Percentiles rank a stretch among this genome's conserved stretches.
Conservation (phyloP, 2,888 invertebrate genomes). For the Cosmopolites sordidus region DNA sequence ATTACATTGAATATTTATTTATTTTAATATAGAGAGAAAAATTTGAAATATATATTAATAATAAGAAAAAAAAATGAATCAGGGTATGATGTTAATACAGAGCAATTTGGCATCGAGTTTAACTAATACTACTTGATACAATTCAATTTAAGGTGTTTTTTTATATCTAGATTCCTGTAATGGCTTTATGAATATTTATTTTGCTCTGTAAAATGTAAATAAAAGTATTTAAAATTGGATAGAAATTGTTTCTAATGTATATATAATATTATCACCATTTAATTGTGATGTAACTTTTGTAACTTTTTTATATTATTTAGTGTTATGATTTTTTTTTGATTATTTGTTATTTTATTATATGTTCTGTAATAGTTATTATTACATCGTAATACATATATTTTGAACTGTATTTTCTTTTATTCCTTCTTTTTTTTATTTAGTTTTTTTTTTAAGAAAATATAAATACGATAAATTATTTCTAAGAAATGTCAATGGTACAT, state of each 20-base stretch:
- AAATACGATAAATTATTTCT: slow-evolving; percentile 2
- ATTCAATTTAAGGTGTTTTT: no score
- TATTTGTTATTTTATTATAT: slow-evolving; percentile 13
- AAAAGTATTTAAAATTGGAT: slow-evolving; percentile 1
- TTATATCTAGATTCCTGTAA: no score
- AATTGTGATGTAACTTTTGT: slow-evolving; percentile 17
- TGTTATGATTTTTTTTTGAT: slow-evolving; percentile 11
- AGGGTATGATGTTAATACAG: no score
- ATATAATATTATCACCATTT: slow-evolving; percentile 13
- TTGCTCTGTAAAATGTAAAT: slow-evolving; percentile 3
- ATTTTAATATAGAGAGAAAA: no score
- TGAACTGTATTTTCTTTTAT: slow-evolving; percentile 10
- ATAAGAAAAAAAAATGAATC: no score
- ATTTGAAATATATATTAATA: no score
- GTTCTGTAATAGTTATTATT: slow-evolving; percentile 6
- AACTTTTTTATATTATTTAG: slow-evolving; percentile 7
- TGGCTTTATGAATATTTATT: slow-evolving; percentile 1
- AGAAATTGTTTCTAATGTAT: slow-evolving; percentile 10
- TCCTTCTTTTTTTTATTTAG: not conserved
- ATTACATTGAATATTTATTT: no score
- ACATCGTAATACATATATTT: slow-evolving; percentile 9
- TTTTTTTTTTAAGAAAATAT: not conserved
- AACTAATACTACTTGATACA: no score
- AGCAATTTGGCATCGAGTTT: no score
- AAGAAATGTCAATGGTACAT: slow-evolving; percentile 5